These are phyloP conservation scores for Lasioglossum calceatum DNA, from an alignment of 2,888 invertebrate genomes.

Conservation along the genomic window DNA sequence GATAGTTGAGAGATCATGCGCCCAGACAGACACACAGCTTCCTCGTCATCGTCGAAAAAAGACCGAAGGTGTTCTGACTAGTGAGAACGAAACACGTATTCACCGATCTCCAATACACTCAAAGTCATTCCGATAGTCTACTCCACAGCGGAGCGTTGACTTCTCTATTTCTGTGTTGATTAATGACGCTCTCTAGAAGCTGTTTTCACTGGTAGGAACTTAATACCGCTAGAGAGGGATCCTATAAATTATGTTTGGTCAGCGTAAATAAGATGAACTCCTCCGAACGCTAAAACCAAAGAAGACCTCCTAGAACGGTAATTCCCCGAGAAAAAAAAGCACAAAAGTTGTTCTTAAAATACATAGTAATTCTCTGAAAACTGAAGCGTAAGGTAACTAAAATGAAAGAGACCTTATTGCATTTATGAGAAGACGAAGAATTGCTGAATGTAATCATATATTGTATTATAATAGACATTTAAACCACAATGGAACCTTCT, in stretches of 20 bases:
- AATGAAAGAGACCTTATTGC: not conserved
- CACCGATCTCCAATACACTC: not conserved
- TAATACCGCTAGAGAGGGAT: conserved; percentile 1
- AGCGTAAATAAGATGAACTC: not conserved
- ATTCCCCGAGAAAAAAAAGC: not conserved
- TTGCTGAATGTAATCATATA: not conserved
- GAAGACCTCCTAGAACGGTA: not conserved
- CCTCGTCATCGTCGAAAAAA: conserved; percentile 12
- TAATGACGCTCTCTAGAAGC: conserved; percentile 5
- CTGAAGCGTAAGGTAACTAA: not conserved
- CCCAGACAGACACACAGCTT: not conserved
- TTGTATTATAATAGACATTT: not conserved
- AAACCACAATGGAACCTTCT: not conserved
- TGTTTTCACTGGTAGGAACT: not conserved
- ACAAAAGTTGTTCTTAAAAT: not conserved
- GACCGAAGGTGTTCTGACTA: not conserved
- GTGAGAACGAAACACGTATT: not conserved
- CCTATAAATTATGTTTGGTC: conserved; percentile 1
- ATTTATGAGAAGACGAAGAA: not conserved
- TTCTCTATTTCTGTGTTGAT: conserved; percentile 2
- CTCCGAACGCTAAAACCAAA: not conserved
- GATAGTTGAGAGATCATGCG: not conserved
- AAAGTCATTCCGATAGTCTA: conserved; percentile 3
- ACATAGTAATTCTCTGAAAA: not conserved
- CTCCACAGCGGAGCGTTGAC: conserved; percentile 1